Conservation (phyloP, 1,140 invertebrate species). For the Eubasilissa regina region DNA sequence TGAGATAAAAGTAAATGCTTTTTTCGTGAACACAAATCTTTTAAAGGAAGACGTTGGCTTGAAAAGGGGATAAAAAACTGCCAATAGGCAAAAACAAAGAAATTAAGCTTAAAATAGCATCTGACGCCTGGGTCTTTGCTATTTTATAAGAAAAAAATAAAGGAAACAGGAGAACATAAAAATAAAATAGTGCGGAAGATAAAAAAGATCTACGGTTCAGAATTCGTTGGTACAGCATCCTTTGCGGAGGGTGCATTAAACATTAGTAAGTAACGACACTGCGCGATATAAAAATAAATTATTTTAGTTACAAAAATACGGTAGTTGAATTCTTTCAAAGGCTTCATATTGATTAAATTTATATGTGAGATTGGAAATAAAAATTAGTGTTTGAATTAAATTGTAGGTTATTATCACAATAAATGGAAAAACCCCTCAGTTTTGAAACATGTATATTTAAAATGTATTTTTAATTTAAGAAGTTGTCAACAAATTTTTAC, state of each 20-base stretch:
- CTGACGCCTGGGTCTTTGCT: neutral
- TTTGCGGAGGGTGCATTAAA: constrained; percentile 13
- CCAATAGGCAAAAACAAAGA: constrained; percentile 28
- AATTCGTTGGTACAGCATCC: constrained; percentile 26
- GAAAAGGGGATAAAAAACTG: constrained; percentile 19
- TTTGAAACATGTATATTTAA: too few species aligned
- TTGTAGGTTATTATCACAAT: too few species aligned
- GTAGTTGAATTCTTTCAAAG: too few species aligned
- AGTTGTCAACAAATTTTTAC: too few species aligned
- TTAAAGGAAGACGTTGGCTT: neutral
- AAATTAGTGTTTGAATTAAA: too few species aligned
- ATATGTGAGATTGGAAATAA: too few species aligned
- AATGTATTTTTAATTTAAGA: too few species aligned
- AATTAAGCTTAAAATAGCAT: constrained; percentile 13
- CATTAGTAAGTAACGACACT: constrained; percentile 37
- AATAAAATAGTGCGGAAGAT: constrained; percentile 50
- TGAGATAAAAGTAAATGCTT: neutral
- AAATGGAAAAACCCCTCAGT: too few species aligned
- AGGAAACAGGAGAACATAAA: constrained; percentile 48
- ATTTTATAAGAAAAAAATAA: constrained; percentile 33
- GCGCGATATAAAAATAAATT: constrained; percentile 4
- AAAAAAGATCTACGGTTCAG: constrained; percentile 47
- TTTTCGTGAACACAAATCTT: constrained; percentile 3
- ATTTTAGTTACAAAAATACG: neutral
- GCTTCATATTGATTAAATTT: too few species aligned